Base-by-base conservation (phyloP, 2,113 vertebrate genomes). In the Chinchilla lanigera region DNA sequence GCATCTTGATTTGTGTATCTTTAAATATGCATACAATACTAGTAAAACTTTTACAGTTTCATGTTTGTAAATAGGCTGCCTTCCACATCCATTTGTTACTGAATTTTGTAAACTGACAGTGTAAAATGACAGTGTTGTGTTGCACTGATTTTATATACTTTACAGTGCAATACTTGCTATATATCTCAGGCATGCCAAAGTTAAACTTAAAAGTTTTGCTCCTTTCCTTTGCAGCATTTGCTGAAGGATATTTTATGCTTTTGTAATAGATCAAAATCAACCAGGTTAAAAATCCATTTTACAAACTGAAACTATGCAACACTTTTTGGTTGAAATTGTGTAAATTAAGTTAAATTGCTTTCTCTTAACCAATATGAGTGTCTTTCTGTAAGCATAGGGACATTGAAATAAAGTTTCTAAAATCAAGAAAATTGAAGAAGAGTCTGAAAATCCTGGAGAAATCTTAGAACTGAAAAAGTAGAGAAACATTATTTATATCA, bases 141-240 rank as follows among this genome's bases (percentile, higher is more conserved):
- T 98, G 98, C 98, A 98, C 97, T 98, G 97, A 63, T 98, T 98
- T 98, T 98, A 98, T 98, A 98, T 98, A 98, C 98, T 98, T 98
- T 98, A 58, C 56, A 4, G 56, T 58, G 56, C 56, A 58, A 58
- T 58, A 20, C 56, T 19, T 58, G 56, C 97, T 96, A 98, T 98
- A 98, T 97, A 97, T 98, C 98, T 97, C 96, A 98, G 96, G 97
- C 98, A 99, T 98, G 98, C 98, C 98, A 98, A 98, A 98, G 98
- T 98, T 98, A 98, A 98, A 98, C 98, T 97, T 98, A 98, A 98
- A 98, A 98, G 95, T 96, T 92, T 98, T 97, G 98, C 95, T 98
- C 91, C 98, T 77, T 89, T 95, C 56, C 14, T 58, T 58, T 19
- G 56, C 56, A 58, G 56, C 56, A 58, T 58, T 58, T 58, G 17